Percentiles rank a stretch among this genome's conserved stretches.
These are phyloP conservation scores for Sylvia borin DNA, from an alignment of 2,797 vertebrate genomes.

Conservation along the genomic window DNA sequence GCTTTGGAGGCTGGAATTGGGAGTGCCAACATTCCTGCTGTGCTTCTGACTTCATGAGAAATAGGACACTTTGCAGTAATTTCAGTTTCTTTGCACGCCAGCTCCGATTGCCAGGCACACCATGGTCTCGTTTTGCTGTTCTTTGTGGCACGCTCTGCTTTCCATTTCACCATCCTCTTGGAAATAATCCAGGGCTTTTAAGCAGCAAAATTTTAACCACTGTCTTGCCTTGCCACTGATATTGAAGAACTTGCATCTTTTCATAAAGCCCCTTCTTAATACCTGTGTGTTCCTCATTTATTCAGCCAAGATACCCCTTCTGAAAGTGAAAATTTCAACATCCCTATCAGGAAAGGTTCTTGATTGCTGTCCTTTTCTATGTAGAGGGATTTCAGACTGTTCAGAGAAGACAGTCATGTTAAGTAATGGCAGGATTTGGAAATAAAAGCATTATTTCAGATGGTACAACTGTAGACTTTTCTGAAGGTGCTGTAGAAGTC, in stretches of 20 bases:
- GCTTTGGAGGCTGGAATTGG: neutral
- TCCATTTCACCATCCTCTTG: neutral
- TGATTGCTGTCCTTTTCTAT: neutral
- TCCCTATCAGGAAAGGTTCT: neutral
- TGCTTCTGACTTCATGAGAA: constrained; percentile 23
- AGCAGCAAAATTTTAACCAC: constrained; percentile 14
- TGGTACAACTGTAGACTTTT: neutral
- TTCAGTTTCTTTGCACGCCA: neutral
- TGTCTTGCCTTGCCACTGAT: neutral
- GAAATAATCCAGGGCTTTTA: neutral
- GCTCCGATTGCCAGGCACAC: neutral
- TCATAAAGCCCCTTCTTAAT: neutral
- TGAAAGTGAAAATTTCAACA: neutral
- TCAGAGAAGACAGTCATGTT: neutral
- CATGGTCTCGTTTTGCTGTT: neutral
- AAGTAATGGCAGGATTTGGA: neutral
- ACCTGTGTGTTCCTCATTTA: neutral
- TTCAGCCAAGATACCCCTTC: neutral
- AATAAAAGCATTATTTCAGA: neutral
- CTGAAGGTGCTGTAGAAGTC: neutral
- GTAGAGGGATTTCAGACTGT: neutral
- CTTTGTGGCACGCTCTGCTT: neutral
- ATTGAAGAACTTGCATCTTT: neutral
- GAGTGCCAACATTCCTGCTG: constrained; percentile 14
- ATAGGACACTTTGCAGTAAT: constrained; percentile 29